Evolutionary conservation across 2,113 vertebrate species (phyloP), one percentile per base, ranked within the genome.

Genomic region (Columba janthina): DNA sequence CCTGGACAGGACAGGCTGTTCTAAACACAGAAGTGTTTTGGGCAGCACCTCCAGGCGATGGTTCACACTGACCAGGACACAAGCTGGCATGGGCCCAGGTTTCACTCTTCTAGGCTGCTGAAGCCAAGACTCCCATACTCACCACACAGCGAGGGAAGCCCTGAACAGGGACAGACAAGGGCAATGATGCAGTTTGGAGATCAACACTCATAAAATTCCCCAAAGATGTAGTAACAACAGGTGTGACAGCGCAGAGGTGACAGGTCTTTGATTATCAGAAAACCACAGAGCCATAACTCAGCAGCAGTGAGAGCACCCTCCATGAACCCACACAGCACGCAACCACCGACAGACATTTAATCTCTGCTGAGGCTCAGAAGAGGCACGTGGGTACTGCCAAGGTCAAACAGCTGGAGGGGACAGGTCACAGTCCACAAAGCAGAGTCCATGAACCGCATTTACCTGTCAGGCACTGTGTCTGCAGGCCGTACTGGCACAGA

Each of bases 401-500:
- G 61, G 85, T 57, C 61, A 78, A 56, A 78, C 2, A 32, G 53
- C 51, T 18, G 46, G 60, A 81, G 15, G 7, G 9, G 28, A 56
- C 38, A 21, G 1, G 1, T 4, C 62, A 75, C 50, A 70, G 83
- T 21, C 26, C 81, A 79, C 11, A 34, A 28, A 58, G 42, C 28
- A 74, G 38, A n/a, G 77, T n/a, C 85, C 85, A 44, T 4, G 40
- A 42, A 38, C 73, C 0, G 2, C 17, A 10, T 32, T 38, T 32
- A 15, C 71, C 28, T 50, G n/a, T 16, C 58, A 38, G 72, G 71
- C 53, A 62, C 81, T 7, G 19, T 5, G 21, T 36, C 78, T 38
- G 54, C 66, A 32, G 36, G 34, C 29, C 7, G 0, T 1, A 8
- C 0, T 2, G 1, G 28, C 9, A n/a, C 44, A 76, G 4, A 34